Evolutionary conservation across 2,797 vertebrate species (phyloP).

Genomic region (Gymnocypris eckloni): DNA sequence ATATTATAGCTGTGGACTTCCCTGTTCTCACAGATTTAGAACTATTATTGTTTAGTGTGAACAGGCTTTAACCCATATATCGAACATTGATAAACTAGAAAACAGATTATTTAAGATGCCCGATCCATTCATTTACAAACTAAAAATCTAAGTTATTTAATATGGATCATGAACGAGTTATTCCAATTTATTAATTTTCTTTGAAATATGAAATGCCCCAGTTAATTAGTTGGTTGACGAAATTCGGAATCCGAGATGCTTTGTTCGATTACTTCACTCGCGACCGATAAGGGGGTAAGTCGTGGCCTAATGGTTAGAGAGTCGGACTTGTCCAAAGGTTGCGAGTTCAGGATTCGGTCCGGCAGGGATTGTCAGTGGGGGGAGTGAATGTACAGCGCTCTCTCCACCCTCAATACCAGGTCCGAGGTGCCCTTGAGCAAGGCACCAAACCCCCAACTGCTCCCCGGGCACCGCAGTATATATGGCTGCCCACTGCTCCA

Average conservation of each 20-base stretch:
- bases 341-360: too few relatives aligned
- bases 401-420: too few relatives aligned
- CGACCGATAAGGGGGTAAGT: not conserved
- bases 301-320: too few relatives aligned
- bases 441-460: too few relatives aligned
- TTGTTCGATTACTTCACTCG: not conserved
- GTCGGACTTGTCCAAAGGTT: too few relatives aligned
- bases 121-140: not conserved
- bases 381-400: too few relatives aligned
- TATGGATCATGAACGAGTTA: not conserved
- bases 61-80: not conserved
- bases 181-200: not conserved
- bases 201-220: not conserved
- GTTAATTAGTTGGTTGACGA: not conserved
- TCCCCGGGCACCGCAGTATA: too few relatives aligned
- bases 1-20: not conserved
- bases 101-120: not conserved
- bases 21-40: not conserved
- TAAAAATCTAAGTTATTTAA: not conserved
- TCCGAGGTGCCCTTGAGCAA: too few relatives aligned
- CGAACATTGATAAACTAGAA: not conserved
- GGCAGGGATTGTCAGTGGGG: too few relatives aligned
- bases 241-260: not conserved
- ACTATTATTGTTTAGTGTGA: not conserved
- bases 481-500: too few relatives aligned